phyloP scores from a whole-genome alignment of 2,113 vertebrate genomes.

The Pipra filicauda region DNA sequence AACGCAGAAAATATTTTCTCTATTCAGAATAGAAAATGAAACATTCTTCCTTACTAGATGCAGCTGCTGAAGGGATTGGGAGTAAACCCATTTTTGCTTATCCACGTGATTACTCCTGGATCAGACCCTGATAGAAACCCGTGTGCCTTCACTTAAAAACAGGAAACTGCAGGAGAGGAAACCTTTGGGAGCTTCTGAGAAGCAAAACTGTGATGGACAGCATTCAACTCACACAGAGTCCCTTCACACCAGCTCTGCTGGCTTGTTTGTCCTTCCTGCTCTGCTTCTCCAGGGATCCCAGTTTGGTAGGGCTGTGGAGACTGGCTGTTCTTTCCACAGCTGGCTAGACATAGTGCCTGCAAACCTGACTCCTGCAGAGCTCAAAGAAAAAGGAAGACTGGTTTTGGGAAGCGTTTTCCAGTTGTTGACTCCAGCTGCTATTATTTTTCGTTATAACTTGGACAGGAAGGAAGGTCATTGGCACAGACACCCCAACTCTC shows the following conservation, averaged over 20 bases:
- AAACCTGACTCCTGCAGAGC: not conserved
- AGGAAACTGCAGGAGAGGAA: slow-evolving; percentile 6
- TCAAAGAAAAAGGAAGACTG: not conserved
- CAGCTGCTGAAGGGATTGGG: not conserved
- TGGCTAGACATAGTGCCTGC: not conserved
- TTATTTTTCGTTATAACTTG: not conserved
- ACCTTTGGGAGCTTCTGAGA: not conserved
- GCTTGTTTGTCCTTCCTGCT: slow-evolving; percentile 23
- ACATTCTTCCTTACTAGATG: not conserved
- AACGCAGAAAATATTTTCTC: not conserved
- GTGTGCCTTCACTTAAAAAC: not conserved
- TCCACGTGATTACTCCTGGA: not conserved
- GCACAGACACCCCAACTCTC: not conserved
- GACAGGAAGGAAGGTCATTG: not conserved
- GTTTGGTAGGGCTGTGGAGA: not conserved
- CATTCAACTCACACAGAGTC: not conserved
- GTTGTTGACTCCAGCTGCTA: slow-evolving; percentile 12
- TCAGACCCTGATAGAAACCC: not conserved
- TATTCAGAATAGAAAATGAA: not conserved
- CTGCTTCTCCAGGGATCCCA: not conserved
- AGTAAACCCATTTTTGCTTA: not conserved
- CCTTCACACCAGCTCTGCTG: not conserved
- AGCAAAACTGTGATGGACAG: slow-evolving; percentile 11
- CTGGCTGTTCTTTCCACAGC: slow-evolving; percentile 8
- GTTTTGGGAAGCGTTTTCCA: not conserved